These are phyloP conservation scores for Macrocentrus cingulum DNA, from an alignment of 1,140 invertebrate species.

Conservation along the genomic window DNA sequence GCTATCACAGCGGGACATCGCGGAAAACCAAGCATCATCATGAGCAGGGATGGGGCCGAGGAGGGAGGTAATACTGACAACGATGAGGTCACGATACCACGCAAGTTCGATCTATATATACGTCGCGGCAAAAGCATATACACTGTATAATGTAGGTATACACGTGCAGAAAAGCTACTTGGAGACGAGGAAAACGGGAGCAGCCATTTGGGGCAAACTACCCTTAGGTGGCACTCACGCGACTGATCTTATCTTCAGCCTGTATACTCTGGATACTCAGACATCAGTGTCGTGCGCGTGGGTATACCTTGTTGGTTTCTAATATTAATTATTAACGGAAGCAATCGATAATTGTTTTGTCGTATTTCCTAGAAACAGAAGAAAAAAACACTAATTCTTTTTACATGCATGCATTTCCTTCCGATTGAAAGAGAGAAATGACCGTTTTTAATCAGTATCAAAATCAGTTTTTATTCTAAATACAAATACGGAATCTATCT, in stretches of 20 bases:
- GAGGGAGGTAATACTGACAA: conserved; percentile 26
- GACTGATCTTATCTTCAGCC: conserved; percentile 45
- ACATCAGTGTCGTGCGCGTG: conserved; percentile 5
- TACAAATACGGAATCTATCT: no score
- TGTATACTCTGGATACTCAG: conserved; percentile 25
- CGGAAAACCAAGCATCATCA: conserved; percentile 18
- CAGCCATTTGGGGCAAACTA: conserved; percentile 45
- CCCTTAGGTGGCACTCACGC: conserved; percentile 40
- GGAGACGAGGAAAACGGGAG: conserved; percentile 41
- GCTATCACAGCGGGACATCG: conserved; percentile 32
- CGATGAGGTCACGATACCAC: conserved; percentile 27
- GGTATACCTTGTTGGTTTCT: conserved; percentile 33
- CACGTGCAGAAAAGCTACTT: conserved; percentile 34
- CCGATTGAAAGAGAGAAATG: no score
- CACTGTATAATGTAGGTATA: conserved; percentile 8
- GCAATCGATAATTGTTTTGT: no score
- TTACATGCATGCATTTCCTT: no score
- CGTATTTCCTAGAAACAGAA: no score
- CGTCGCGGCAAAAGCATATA: conserved; percentile 6
- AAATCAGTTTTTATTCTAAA: no score
- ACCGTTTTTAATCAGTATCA: no score
- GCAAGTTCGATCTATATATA: conserved; percentile 10
- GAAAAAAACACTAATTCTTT: no score
- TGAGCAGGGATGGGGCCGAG: conserved; percentile 11
- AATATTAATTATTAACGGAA: conserved; percentile 40